phyloP scores from a whole-genome alignment of 2,888 invertebrate species.

The Epistrophe eligans region DNA sequence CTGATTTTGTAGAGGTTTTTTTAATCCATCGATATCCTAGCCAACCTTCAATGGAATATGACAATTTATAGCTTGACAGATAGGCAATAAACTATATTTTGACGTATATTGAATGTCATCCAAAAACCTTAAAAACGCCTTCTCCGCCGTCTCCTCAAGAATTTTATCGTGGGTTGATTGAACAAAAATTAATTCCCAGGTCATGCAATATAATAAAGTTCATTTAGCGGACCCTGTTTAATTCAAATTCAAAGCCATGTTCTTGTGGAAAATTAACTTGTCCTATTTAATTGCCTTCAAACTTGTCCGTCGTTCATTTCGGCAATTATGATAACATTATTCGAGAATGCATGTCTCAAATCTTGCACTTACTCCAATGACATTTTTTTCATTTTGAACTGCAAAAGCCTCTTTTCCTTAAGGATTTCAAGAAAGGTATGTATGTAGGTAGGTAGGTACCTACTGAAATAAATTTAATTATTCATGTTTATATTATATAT shows the following conservation, averaged over 20 bases:
- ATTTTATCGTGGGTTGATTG: no score
- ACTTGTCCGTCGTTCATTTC: constrained; percentile 6
- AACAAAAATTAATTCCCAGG: no score
- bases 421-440: background rate
- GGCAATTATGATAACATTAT: constrained; percentile 22
- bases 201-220: no score
- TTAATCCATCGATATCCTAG: no score
- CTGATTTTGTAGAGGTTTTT: no score
- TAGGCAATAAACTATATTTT: no score
- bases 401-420: constrained; percentile 7
- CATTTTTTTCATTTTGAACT: background rate
- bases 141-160: no score
- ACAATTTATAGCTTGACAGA: no score
- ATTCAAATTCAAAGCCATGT: background rate
- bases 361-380: background rate
- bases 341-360: background rate
- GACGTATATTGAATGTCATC: no score
- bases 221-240: no score
- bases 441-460: background rate
- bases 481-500: constrained; percentile 49
- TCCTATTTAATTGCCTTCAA: background rate
- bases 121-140: no score
- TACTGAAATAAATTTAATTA: constrained; percentile 65
- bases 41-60: no score
- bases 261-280: constrained; percentile 27